Evolutionary conservation across 2,113 vertebrate genomes (phyloP).

Genomic region (Hyperoodon ampullatus): DNA sequence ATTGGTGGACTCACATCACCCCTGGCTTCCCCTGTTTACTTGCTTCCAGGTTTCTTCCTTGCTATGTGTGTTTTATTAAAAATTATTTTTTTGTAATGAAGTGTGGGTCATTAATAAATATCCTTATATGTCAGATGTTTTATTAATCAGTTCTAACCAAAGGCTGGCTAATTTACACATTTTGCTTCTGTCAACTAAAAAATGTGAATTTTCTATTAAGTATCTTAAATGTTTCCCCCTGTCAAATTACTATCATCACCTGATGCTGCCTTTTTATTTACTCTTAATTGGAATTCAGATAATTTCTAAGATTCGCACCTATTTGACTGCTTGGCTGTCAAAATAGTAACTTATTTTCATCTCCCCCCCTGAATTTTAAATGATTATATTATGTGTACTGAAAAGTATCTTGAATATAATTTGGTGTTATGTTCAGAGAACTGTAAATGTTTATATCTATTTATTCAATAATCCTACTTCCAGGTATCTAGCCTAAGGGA

Average conservation of each 20-base stretch:
- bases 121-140: background rate
- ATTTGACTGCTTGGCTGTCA: slow-evolving; percentile 22
- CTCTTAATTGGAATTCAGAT: slow-evolving; percentile 60
- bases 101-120: background rate
- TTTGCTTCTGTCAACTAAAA: slow-evolving; percentile 28
- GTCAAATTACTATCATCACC: background rate
- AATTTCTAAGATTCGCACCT: slow-evolving; percentile 33
- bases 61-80: background rate
- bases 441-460: slow-evolving; percentile 4
- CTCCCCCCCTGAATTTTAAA: background rate
- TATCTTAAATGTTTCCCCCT: slow-evolving; percentile 5
- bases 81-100: slow-evolving; percentile 9
- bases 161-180: slow-evolving; percentile 45
- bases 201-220: slow-evolving; percentile 48
- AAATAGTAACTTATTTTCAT: slow-evolving; percentile 57
- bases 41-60: background rate
- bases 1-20: background rate
- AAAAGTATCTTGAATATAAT: slow-evolving; percentile 51
- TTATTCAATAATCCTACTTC: slow-evolving; percentile 4
- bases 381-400: background rate
- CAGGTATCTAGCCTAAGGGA: background rate
- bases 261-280: slow-evolving; percentile 54
- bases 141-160: slow-evolving; percentile 40
- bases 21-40: background rate
- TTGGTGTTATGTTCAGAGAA: slow-evolving; percentile 15